phyloP scores from a whole-genome alignment of 2,797 vertebrate species.

The Tauraco hartlaubi region DNA sequence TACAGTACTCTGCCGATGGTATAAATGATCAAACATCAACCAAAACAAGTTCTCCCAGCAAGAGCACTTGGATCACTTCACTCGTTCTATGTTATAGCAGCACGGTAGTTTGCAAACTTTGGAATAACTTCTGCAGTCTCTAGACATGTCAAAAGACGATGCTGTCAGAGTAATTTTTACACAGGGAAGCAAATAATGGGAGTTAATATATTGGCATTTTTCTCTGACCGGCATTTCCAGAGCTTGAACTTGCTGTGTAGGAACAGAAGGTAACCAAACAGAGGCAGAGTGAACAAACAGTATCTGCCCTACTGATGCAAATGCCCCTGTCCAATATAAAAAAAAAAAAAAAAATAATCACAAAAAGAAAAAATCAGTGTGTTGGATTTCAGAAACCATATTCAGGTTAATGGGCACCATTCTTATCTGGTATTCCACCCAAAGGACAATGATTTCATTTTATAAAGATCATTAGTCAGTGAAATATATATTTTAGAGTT shows the following conservation, averaged over 20 bases:
- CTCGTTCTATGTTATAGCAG: not conserved
- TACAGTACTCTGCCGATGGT: not conserved
- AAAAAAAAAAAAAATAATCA: not conserved
- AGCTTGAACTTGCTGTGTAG: slow-evolving; percentile 2
- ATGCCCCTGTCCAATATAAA: not conserved
- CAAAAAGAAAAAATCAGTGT: not conserved
- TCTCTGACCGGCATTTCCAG: slow-evolving; percentile 13
- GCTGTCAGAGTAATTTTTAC: not conserved
- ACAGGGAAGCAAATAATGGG: not conserved
- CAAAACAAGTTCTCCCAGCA: not conserved
- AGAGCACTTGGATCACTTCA: not conserved
- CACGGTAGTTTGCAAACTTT: not conserved
- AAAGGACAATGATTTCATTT: slow-evolving; percentile 89
- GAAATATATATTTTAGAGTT: slow-evolving; percentile 87
- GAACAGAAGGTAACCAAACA: not conserved
- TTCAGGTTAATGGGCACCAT: slow-evolving; percentile 86
- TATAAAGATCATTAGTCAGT: slow-evolving; percentile 92
- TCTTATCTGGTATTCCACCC: slow-evolving; percentile 69
- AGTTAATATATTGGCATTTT: not conserved
- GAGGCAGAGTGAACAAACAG: not conserved
- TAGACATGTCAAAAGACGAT: not conserved
- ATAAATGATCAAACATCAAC: not conserved
- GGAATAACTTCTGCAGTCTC: not conserved
- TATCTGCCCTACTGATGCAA: not conserved
- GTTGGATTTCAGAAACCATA: slow-evolving; percentile 70